Conservation (phyloP, 1,140 invertebrate species). For the Cotesia glomerata region DNA sequence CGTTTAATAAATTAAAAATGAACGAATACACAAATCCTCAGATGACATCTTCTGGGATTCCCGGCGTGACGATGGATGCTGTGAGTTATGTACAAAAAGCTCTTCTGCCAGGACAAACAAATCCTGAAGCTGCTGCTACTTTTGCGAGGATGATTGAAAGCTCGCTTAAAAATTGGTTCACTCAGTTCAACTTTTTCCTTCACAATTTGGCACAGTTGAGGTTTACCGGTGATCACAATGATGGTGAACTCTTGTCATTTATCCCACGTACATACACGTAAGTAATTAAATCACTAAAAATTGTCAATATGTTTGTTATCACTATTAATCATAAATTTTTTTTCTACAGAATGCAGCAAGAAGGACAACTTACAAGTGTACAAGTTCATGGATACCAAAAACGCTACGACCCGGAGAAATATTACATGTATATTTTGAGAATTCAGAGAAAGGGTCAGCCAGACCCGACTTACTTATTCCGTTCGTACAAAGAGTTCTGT, state of each 20-base stretch:
- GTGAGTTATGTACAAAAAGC: slow-evolving; percentile 92
- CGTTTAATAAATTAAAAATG: slow-evolving; percentile 43
- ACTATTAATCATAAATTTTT: slow-evolving; percentile 15
- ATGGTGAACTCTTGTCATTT: slow-evolving; percentile 87
- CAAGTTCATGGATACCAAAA: slow-evolving; percentile 91
- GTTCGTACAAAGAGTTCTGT: slow-evolving; percentile 95
- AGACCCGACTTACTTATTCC: slow-evolving; percentile 85
- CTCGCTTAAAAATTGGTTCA: slow-evolving; percentile 86
- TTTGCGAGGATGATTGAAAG: slow-evolving; percentile 93
- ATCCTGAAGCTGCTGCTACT: slow-evolving; percentile 91
- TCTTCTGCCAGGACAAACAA: slow-evolving; percentile 85
- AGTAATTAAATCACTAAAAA: slow-evolving; percentile 52
- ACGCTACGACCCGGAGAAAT: slow-evolving; percentile 95
- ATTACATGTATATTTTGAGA: slow-evolving; percentile 94
- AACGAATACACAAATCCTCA: slow-evolving; percentile 62
- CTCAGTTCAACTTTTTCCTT: slow-evolving; percentile 97
- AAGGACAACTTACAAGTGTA: slow-evolving; percentile 87
- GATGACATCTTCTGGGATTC: slow-evolving; percentile 95
- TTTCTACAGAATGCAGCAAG: slow-evolving; percentile 77
- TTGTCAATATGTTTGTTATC: slow-evolving; percentile 11
- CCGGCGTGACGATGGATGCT: slow-evolving; percentile 89
- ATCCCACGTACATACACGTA: slow-evolving; percentile 93
- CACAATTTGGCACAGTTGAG: slow-evolving; percentile 95
- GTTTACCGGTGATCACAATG: slow-evolving; percentile 84
- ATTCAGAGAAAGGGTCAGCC: slow-evolving; percentile 84